phyloP scores from a whole-genome alignment of 2,888 invertebrate species.

The Cephonodes hylas region DNA sequence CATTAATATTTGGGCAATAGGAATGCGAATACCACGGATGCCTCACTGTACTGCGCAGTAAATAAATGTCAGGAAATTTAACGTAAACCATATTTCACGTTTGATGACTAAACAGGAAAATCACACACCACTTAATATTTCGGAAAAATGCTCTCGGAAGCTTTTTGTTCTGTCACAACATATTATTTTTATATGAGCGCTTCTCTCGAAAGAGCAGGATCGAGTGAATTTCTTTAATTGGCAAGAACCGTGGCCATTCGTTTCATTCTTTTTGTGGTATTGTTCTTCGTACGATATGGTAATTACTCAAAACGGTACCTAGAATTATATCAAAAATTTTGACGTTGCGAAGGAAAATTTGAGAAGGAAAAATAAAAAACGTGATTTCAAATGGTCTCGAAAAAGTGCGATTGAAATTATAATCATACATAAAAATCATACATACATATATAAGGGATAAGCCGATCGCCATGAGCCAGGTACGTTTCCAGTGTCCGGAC shows the following conservation, averaged over 20 bases:
- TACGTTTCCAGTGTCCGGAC: too few species aligned
- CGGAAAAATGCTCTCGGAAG: neutral
- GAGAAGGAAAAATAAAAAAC: too few species aligned
- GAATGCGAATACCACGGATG: neutral
- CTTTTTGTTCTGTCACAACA: neutral
- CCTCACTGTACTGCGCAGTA: neutral
- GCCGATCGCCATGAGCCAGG: too few species aligned
- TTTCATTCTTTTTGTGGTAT: neutral
- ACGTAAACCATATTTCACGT: conserved; percentile 11
- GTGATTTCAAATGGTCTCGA: too few species aligned
- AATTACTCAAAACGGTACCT: too few species aligned
- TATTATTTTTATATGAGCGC: neutral
- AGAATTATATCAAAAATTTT: too few species aligned
- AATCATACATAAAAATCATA: too few species aligned
- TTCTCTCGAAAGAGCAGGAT: neutral
- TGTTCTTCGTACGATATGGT: too few species aligned
- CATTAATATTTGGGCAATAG: neutral
- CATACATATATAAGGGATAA: too few species aligned
- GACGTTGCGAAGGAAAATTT: too few species aligned
- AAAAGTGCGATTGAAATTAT: too few species aligned
- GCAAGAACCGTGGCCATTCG: neutral
- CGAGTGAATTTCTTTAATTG: neutral
- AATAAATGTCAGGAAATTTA: conserved; percentile 5
- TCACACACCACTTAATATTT: conserved; percentile 2
- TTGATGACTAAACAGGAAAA: conserved; percentile 13